A percentile compares a stretch with the other conserved stretches of the same genome.
These are phyloP conservation scores for Lithosia quadra DNA, from an alignment of 2,888 invertebrate species.

Conservation along the genomic window DNA sequence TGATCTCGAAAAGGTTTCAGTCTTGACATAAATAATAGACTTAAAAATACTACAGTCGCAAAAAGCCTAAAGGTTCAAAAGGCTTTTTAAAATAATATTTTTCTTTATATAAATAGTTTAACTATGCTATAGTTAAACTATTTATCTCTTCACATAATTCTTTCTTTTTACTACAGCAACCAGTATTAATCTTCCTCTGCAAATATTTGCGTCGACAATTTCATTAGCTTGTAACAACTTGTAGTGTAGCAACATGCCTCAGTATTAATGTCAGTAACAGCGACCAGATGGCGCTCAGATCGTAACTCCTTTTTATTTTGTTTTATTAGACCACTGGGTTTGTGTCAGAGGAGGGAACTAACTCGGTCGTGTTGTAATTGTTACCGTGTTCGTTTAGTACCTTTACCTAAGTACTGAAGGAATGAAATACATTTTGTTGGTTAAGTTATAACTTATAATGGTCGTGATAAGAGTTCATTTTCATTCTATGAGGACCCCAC, in stretches of 20 bases:
- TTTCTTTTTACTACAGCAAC: not conserved
- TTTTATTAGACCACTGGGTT: conserved; percentile 60
- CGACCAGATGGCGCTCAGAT: conserved; percentile 65
- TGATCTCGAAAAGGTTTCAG: too few relatives aligned
- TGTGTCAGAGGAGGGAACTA: conserved; percentile 26
- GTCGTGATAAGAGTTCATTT: too few relatives aligned
- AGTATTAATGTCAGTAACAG: conserved; percentile 61
- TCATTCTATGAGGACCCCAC: not conserved
- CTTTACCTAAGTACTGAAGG: not conserved
- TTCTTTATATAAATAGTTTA: not conserved
- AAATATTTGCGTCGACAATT: conserved; percentile 64
- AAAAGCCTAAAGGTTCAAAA: too few relatives aligned
- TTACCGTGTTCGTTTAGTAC: conserved; percentile 7
- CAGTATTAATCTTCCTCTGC: conserved; percentile 50
- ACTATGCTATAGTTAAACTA: not conserved
- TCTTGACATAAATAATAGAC: too few relatives aligned
- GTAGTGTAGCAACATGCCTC: conserved; percentile 42
- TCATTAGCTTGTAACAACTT: conserved; percentile 62
- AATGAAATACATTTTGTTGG: not conserved
- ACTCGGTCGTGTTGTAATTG: conserved; percentile 13
- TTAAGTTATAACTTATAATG: not conserved
- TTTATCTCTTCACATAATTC: not conserved
- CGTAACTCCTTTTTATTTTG: conserved; percentile 79
- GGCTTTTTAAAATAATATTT: too few relatives aligned
- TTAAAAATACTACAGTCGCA: too few relatives aligned